Evolutionary conservation across 2,797 vertebrate species (phyloP), one percentile per base, ranked within the genome.

Genomic region (Phalloptychus januarius): DNA sequence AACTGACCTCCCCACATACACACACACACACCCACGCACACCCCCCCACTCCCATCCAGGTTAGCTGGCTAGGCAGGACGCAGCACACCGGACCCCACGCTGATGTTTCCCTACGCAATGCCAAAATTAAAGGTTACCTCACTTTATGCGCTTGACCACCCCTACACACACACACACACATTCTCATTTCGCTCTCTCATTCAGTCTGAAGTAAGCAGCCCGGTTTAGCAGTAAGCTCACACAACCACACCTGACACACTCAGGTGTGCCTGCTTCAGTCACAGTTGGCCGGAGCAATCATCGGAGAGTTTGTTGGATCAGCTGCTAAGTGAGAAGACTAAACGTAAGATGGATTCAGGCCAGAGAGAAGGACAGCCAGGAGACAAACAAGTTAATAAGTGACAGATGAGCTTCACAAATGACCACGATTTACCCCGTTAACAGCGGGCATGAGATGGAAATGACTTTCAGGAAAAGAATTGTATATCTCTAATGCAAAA

Each of bases 1-100:
- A 93, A 83, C 88, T 92, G 91, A 89, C 83, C 31, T 83, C 52
- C 74, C 83, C 56, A 84, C 76, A 72, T 73, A 84, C 74, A 74
- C 78, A 86, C 71, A 56, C 72, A 75, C 23, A 81, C 20, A 23
- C 63, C 44, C 71, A 58, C 77, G 83, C 50, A 84, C 72, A 76
- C 76, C 84, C 72, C 75, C 76, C 84, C 42, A 80, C 67, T 78
- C 48, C 28, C 75, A 8, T 50, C 65, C 76, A 86, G 81, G 80
- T 88, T 71, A 83, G 72, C 72, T 73, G 75, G 71, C 74, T 78
- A 50, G 61, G 69, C 71, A 25, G 76, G 80, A 83, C 36, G 75
- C 45, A 80, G 58, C 82, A 90, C 93, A 93, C 91, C 93, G 93
- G 92, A 93, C 91, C 79, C 87, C 77, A 44, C 78, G 78, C 75